A percentile compares a stretch with the other conserved stretches of the same genome.
phyloP scores from a whole-genome alignment of 2,888 invertebrate genomes.

The Lepidochrysops patricia region DNA sequence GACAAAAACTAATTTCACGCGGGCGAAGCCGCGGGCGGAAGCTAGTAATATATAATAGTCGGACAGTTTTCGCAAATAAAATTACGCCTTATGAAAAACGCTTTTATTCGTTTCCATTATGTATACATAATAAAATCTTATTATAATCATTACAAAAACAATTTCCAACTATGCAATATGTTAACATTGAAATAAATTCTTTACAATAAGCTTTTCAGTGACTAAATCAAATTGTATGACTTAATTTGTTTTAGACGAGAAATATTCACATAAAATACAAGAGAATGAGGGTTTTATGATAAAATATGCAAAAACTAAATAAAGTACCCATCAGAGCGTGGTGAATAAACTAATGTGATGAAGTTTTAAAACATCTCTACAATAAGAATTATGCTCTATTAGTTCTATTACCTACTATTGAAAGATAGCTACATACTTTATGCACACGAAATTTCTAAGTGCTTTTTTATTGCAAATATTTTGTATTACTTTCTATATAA shows the following conservation, averaged over 20 bases:
- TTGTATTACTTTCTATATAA: constrained; percentile 16
- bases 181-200: constrained; percentile 50
- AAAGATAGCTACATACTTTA: constrained; percentile 9
- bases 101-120: constrained; percentile 38
- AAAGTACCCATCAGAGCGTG: constrained; percentile 25
- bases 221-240: constrained; percentile 1
- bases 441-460: constrained; percentile 13
- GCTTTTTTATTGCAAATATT: constrained; percentile 14
- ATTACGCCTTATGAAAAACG: neutral
- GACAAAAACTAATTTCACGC: too few species aligned
- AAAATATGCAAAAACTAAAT: constrained; percentile 29
- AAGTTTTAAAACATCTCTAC: constrained; percentile 10
- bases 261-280: constrained; percentile 68
- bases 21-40: too few species aligned
- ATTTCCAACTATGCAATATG: constrained; percentile 48
- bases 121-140: constrained; percentile 45
- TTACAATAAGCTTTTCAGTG: constrained; percentile 21
- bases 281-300: constrained; percentile 30
- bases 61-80: too few species aligned
- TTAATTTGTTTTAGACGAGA: too few species aligned
- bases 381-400: constrained; percentile 19
- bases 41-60: too few species aligned
- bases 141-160: constrained; percentile 59
- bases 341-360: constrained; percentile 27
- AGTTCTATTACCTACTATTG: constrained; percentile 14